Base-by-base conservation (phyloP, 2,113 vertebrate genomes). In the Melanerpes aurifrons region DNA sequence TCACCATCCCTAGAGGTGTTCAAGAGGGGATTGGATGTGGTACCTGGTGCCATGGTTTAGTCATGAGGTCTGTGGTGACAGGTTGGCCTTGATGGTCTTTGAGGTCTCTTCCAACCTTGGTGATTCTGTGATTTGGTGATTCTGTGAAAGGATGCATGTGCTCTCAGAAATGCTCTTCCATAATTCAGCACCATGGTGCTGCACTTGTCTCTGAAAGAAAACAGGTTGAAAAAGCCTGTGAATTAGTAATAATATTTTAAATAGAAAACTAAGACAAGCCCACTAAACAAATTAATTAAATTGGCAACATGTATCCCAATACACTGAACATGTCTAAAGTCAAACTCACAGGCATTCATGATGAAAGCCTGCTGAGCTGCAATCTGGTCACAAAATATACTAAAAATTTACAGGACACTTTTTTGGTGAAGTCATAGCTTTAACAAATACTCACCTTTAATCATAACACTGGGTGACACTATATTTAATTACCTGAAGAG, bases 391-490 rank as follows among this genome's bases (percentile, higher is more conserved):
- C 37, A 70, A 84, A 94, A 91, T 19, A 78, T 13, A 72, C 13
- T 26, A 43, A 72, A 18, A 79, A 63, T 58, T 72, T 73, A 62
- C 89, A 85, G 72, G 8, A 79, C 28, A 45, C 3, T 21, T 16
- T 20, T 70, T 89, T 54, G 19, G 31, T 82, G 61, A 89, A 91
- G 37, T 72, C 74, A 48, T 31, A 9, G n/a, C 56, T 87, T 61
- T 76, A 89, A 79, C 40, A 95, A 93, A 68, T 66, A 85, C 50
- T 87, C 32, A 64, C 32, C 77, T 37, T 92, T 90, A 79, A 92
- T 93, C 66, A 64, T 89, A 72, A 72, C 43, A 2, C 43, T 48
- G 75, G 24, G 54, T 50, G 18, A 47, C 24, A 48, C 24, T 69
- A 7, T 78, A 83, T 95, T 92, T 94, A 74, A 66, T 62, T 72